A percentile compares a stretch with the other conserved stretches of the same genome.
Evolutionary conservation across 2,888 invertebrate genomes (phyloP).

Genomic region (Limnephilus lunatus): DNA sequence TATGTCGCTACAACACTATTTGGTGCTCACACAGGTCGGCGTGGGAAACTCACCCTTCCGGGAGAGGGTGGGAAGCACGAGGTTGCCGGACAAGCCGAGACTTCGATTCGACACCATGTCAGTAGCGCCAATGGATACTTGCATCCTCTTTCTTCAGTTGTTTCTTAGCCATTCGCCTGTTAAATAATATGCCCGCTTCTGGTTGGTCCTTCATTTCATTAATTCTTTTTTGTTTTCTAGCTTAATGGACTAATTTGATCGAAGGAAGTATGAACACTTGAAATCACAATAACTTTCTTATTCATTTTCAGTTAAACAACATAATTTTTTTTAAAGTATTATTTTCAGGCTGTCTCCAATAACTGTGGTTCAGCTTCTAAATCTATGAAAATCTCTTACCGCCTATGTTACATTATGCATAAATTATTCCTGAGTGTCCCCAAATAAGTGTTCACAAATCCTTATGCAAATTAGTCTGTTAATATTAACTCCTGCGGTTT

Average conservation of each 20-base stretch:
- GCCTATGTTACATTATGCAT: not conserved
- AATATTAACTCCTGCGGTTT: not conserved
- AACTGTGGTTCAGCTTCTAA: not conserved
- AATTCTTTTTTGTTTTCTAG: conserved; percentile 24
- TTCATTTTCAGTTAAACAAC: not conserved
- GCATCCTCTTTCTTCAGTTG: conserved; percentile 68
- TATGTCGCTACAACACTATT: not conserved
- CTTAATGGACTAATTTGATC: not conserved
- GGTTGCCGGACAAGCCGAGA: conserved; percentile 91
- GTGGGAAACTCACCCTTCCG: conserved; percentile 88
- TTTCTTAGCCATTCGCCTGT: conserved; percentile 68
- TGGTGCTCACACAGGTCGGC: conserved; percentile 41
- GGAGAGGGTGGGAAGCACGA: conserved; percentile 92
- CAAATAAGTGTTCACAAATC: not conserved
- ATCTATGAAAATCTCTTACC: not conserved
- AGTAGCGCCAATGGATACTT: conserved; percentile 69
- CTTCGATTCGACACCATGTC: conserved; percentile 86
- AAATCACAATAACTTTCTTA: not conserved
- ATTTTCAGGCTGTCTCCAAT: too few relatives aligned
- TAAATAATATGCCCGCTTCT: conserved; percentile 64
- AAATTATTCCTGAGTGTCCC: not conserved
- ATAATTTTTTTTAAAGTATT: too few relatives aligned
- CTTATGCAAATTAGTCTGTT: not conserved
- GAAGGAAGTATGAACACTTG: not conserved
- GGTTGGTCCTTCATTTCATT: conserved; percentile 37